Base-by-base conservation (phyloP, 1,140 invertebrate genomes). In the Drosophila repletoides region DNA sequence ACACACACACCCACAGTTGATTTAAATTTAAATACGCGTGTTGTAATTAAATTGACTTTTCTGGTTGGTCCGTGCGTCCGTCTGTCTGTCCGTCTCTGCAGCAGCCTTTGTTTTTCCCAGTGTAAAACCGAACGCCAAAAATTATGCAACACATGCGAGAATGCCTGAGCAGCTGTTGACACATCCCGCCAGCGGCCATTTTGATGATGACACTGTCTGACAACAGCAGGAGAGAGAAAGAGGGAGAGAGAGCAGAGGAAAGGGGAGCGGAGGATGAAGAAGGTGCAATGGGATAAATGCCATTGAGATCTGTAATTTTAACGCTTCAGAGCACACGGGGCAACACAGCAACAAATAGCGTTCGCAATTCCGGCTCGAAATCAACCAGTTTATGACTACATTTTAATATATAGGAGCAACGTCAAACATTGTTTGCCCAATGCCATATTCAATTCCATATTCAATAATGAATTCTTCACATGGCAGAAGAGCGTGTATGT, bases 331-430 rank as follows among this genome's bases (percentile, higher is more conserved):
- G 48, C 70, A 59, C 80, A 53, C 48, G 9, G 36, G n/a, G 3
- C 38, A 24, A 43, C 40, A 12, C 40, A 19, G n/a, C n/a, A n/a
- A n/a, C n/a, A n/a, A n/a, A n/a, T n/a, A n/a, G n/a, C 33, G 21
- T n/a, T 29, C 5, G 17, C n/a, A 46, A 15, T 14, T 51, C 29
- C 19, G 10, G 19, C 53, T 5, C 7, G 61, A 34, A 59, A 26
- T 41, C 36, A 49, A 40, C 46, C 56, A 76, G 75, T 56, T 80
- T 70, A 71, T 86, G 74, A 74, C 70, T 79, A 66, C 45, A 86
- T 84, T 86, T 79, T 75, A 86, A 86, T 79, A 86, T 79, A n/a
- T n/a, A n/a, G n/a, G n/a, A n/a, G n/a, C n/a, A 58, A 84, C 77
- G 76, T 68, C 77, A 73, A 84, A 84, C 68, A 58, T 68, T 77